These are phyloP conservation scores for Acanthochromis polyacanthus DNA, from an alignment of 2,113 vertebrate species.

Conservation along the genomic window DNA sequence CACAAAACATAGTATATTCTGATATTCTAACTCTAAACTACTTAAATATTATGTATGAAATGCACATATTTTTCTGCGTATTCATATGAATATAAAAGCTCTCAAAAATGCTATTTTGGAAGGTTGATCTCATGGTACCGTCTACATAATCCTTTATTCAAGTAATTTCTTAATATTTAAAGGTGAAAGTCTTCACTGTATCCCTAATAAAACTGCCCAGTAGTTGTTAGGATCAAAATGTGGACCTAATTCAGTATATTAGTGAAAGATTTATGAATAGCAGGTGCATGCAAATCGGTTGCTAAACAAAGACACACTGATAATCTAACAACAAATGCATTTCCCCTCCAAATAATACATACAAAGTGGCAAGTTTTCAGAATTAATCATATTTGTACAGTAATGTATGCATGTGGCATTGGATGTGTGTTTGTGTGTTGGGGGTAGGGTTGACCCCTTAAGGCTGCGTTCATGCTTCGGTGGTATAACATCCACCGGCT, in stretches of 20 bases:
- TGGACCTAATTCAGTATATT: neutral
- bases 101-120: too few relatives aligned
- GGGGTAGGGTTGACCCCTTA: constrained; percentile 29
- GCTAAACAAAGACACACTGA: neutral
- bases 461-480: constrained; percentile 48
- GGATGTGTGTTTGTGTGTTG: neutral
- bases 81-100: too few relatives aligned
- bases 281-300: neutral
- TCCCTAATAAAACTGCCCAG: neutral
- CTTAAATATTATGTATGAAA: too few relatives aligned
- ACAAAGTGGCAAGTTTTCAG: constrained; percentile 23
- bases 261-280: neutral
- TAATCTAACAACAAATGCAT: neutral
- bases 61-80: too few relatives aligned
- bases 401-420: constrained; percentile 3
- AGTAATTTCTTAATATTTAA: too few relatives aligned
- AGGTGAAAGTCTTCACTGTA: neutral
- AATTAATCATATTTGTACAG: neutral
- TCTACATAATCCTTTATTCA: too few relatives aligned
- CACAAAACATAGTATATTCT: too few relatives aligned
- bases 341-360: neutral
- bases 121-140: too few relatives aligned
- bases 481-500: constrained; percentile 36
- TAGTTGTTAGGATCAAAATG: neutral
- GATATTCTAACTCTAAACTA: too few relatives aligned